Conservation (phyloP, 2,888 invertebrate species). For the Euplagia quadripunctaria region DNA sequence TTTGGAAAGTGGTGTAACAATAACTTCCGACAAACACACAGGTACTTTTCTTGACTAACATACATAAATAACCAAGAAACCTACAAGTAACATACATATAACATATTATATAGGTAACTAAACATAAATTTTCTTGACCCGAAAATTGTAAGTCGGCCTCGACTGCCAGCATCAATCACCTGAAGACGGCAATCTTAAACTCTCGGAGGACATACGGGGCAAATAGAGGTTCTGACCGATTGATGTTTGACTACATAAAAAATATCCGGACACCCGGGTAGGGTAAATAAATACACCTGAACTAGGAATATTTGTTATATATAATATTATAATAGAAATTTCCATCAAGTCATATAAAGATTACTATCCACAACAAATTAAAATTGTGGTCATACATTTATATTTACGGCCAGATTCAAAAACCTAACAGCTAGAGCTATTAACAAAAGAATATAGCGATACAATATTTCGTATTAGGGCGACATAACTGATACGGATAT, state of each 20-base stretch:
- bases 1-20: no score
- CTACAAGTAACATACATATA: conserved; percentile 29
- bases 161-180: conserved; percentile 52
- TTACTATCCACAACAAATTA: no score
- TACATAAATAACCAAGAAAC: conserved; percentile 32
- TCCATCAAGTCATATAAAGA: neutral
- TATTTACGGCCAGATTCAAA: no score
- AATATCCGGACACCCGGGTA: conserved; percentile 30
- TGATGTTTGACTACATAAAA: conserved; percentile 51
- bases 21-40: no score
- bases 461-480: no score
- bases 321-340: conserved; percentile 27
- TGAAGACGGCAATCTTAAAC: conserved; percentile 38
- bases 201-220: conserved; percentile 30
- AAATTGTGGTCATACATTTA: no score
- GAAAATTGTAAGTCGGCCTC: conserved; percentile 43
- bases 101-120: conserved; percentile 24
- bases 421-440: no score
- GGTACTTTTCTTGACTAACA: no score
- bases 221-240: conserved; percentile 51
- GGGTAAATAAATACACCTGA: conserved; percentile 34
- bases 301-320: conserved; percentile 24
- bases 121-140: conserved; percentile 48
- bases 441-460: no score
- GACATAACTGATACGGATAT: no score